Conservation (phyloP, 23 tunicate genomes). For the Botrylloides violaceus region DNA sequence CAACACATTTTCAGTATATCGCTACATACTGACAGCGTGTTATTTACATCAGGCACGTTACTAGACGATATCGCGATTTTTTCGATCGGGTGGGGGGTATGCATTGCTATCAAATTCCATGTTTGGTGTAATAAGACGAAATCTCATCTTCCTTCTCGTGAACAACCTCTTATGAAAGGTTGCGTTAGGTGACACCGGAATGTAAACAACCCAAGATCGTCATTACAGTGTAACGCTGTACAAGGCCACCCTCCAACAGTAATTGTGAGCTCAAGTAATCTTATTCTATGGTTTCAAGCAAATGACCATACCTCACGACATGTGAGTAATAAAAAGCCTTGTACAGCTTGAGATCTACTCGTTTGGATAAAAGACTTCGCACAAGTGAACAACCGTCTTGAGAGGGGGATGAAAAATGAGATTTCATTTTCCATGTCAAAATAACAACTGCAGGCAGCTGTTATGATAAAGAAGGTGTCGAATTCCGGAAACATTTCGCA, state of each 20-base stretch:
- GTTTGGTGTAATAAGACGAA: not conserved
- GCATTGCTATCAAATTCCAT: too few relatives aligned
- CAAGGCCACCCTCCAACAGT: not conserved
- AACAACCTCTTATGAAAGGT: not conserved
- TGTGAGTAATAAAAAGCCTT: not conserved
- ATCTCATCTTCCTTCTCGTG: not conserved
- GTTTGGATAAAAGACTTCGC: not conserved
- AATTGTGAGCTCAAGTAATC: not conserved
- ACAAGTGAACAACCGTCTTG: not conserved
- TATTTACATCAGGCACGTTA: too few relatives aligned
- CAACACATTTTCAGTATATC: too few relatives aligned
- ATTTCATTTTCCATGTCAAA: not conserved
- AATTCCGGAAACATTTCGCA: not conserved
- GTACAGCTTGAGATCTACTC: not conserved
- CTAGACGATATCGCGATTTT: too few relatives aligned
- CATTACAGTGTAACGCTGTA: not conserved
- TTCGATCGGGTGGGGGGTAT: too few relatives aligned
- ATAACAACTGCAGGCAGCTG: not conserved
- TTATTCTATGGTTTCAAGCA: not conserved
- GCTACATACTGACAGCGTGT: too few relatives aligned
- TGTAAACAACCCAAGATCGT: not conserved
- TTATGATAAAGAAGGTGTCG: not conserved
- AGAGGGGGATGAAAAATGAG: not conserved
- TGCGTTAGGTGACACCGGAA: not conserved
- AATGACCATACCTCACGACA: not conserved